Evolutionary conservation across 2,113 vertebrate genomes (phyloP).

Genomic region (Willisornis vidua): DNA sequence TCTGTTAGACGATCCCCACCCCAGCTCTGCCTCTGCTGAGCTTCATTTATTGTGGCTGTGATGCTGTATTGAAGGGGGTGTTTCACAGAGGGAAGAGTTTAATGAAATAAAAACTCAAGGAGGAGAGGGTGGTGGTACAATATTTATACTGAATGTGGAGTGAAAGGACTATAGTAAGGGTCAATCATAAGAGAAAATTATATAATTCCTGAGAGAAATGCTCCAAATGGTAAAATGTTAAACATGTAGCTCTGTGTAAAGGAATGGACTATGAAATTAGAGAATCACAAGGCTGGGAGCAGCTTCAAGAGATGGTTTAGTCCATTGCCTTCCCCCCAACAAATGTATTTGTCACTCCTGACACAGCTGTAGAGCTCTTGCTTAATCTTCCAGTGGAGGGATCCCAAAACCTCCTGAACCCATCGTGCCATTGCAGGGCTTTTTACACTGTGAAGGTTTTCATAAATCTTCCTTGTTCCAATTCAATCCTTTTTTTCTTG

Average conservation of each 20-base stretch:
- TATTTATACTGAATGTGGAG: background rate
- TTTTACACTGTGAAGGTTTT: background rate
- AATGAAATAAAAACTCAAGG: background rate
- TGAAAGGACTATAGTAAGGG: background rate
- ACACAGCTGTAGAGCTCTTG: background rate
- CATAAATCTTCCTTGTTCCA: background rate
- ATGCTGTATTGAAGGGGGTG: background rate
- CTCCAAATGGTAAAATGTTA: background rate
- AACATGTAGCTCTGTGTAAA: background rate
- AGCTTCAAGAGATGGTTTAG: background rate
- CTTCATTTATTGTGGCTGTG: conserved; percentile 29
- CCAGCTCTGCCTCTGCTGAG: background rate
- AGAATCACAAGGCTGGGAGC: background rate
- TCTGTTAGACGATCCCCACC: background rate
- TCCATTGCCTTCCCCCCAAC: background rate
- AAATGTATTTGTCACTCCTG: background rate
- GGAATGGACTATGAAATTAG: background rate
- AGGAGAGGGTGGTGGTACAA: background rate
- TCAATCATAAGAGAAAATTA: conserved; percentile 16
- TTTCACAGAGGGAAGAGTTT: background rate
- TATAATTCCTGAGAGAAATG: background rate
- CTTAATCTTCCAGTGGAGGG: background rate
- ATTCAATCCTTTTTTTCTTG: background rate
- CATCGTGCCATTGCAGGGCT: background rate
- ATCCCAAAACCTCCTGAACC: background rate